These are phyloP conservation scores for Orchesellides sinensis DNA, from an alignment of 2,888 invertebrate genomes.

Conservation along the genomic window DNA sequence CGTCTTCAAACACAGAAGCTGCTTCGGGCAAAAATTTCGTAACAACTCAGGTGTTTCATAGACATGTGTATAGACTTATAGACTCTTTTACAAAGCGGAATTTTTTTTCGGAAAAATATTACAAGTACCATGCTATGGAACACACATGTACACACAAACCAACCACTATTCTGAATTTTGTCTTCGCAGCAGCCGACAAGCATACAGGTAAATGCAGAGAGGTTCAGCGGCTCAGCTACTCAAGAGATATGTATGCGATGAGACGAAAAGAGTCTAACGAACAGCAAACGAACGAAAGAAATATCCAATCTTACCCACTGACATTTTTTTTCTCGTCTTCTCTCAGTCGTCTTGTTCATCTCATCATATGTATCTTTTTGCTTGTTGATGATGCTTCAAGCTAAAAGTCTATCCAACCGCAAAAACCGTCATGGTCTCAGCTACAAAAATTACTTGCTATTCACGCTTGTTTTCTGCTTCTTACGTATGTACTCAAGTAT, in stretches of 20 bases:
- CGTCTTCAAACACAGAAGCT: conserved; percentile 8
- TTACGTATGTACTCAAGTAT: not conserved
- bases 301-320: conserved; percentile 18
- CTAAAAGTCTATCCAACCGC: conserved; percentile 2
- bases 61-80: not conserved
- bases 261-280: conserved; percentile 15
- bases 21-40: conserved; percentile 20
- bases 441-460: not conserved
- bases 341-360: not conserved
- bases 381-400: not conserved
- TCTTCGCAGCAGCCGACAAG: not conserved
- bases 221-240: not conserved
- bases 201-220: not conserved
- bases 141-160: not conserved
- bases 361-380: not conserved
- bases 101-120: too few species aligned
- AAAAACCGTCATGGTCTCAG: conserved; percentile 12
- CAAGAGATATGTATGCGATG: not conserved
- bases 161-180: not conserved
- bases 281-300: conserved; percentile 5
- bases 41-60: not conserved
- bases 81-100: not conserved
- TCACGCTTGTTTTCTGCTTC: not conserved
- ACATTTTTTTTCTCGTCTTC: conserved; percentile 31
- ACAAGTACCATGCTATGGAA: not conserved